Percentiles rank a stretch among this genome's conserved stretches.
Conservation (phyloP, 2,888 invertebrate species). For the Mayetiola destructor region DNA sequence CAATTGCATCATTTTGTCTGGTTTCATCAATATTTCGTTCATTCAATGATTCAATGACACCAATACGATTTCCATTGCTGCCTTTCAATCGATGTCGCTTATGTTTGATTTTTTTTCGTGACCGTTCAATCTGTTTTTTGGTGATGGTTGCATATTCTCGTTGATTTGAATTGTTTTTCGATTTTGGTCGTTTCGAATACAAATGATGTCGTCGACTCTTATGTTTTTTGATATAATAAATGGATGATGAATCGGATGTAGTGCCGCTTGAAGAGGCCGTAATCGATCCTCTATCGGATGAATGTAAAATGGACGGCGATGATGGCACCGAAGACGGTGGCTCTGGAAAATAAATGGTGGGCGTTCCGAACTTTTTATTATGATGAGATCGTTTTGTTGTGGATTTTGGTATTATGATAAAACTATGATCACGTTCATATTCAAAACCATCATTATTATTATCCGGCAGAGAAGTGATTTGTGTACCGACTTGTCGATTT, state of each 20-base stretch:
- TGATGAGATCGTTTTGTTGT: neutral
- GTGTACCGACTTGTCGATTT: slow-evolving; percentile 6
- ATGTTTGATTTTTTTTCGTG: slow-evolving; percentile 24
- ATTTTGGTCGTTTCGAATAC: slow-evolving; percentile 24
- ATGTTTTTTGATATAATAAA: slow-evolving; percentile 30
- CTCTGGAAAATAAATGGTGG: slow-evolving; percentile 20
- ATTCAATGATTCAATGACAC: slow-evolving; percentile 27
- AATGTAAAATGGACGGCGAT: slow-evolving; percentile 14
- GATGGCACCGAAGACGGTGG: slow-evolving; percentile 19
- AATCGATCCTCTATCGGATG: neutral
- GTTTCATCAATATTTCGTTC: neutral
- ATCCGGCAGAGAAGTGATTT: slow-evolving; percentile 4
- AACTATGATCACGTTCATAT: slow-evolving; percentile 3
- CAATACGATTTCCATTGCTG: slow-evolving; percentile 30
- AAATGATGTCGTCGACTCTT: slow-evolving; percentile 23
- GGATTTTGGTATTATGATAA: slow-evolving; percentile 1
- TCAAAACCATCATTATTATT: neutral
- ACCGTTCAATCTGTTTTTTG: slow-evolving; percentile 24
- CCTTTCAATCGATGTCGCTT: slow-evolving; percentile 30
- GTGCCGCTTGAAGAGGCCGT: too few relatives aligned
- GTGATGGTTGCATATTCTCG: slow-evolving; percentile 14
- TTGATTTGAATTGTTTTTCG: slow-evolving; percentile 5
- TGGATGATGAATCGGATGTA: slow-evolving; percentile 34
- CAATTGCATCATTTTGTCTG: neutral
- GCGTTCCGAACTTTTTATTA: slow-evolving; percentile 9